phyloP scores from a whole-genome alignment of 2,797 vertebrate genomes.

The Sphaeramia orbicularis region DNA sequence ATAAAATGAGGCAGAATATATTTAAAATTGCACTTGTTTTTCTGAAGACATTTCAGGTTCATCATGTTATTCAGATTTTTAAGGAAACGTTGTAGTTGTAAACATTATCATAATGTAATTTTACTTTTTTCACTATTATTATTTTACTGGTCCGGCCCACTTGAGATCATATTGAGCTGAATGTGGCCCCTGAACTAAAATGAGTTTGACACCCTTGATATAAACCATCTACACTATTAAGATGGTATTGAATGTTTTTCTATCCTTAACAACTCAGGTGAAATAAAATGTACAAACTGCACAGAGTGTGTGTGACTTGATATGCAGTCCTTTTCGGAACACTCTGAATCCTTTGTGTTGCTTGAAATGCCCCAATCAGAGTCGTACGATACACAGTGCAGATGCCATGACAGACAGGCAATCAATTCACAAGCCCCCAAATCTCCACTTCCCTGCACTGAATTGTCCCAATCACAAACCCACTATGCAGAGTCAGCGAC shows the following conservation, averaged over 20 bases:
- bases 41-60: too few relatives aligned
- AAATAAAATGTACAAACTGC: constrained; percentile 18
- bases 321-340: constrained; percentile 37
- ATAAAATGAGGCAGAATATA: too few relatives aligned
- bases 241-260: not conserved
- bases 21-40: too few relatives aligned
- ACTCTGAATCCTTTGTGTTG: constrained; percentile 46
- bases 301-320: constrained; percentile 33
- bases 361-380: constrained; percentile 49
- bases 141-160: too few relatives aligned
- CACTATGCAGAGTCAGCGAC: constrained; percentile 68
- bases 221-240: not conserved
- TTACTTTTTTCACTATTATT: too few relatives aligned
- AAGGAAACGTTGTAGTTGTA: too few relatives aligned
- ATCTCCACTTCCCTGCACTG: constrained; percentile 53
- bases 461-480: constrained; percentile 62
- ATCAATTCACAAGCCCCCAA: constrained; percentile 50
- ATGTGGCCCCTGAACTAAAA: too few relatives aligned
- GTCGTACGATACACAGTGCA: constrained; percentile 32
- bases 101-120: too few relatives aligned
- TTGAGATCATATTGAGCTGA: too few relatives aligned
- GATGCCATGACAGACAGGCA: constrained; percentile 47
- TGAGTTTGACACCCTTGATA: too few relatives aligned
- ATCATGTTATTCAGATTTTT: too few relatives aligned
- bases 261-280: not conserved